Evolutionary conservation across 2,888 invertebrate species (phyloP).

Genomic region (Oxystoma pomonae): DNA sequence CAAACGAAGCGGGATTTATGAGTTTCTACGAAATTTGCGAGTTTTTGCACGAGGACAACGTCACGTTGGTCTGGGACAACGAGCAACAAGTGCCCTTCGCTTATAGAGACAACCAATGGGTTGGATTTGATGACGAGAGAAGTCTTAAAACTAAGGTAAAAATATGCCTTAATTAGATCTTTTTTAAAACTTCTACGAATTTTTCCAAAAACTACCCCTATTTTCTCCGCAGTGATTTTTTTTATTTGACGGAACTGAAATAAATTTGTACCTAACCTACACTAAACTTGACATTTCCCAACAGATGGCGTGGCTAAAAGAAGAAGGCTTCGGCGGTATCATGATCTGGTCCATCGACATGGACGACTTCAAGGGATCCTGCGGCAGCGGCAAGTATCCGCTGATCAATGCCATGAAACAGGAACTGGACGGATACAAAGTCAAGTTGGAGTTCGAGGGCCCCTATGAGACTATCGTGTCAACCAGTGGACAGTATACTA

Average conservation of each 20-base stretch:
- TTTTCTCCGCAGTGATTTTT: no score
- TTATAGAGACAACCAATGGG: conserved; percentile 87
- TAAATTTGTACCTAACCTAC: no score
- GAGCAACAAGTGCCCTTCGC: conserved; percentile 96
- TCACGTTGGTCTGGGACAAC: conserved; percentile 92
- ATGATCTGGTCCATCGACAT: conserved; percentile 97
- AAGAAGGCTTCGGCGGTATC: conserved; percentile 91
- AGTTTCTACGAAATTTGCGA: conserved; percentile 95
- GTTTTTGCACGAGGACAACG: conserved; percentile 84
- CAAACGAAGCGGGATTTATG: conserved; percentile 90
- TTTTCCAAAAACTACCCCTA: background rate
- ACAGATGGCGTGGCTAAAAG: conserved; percentile 92
- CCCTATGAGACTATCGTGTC: conserved; percentile 73
- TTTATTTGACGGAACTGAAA: no score
- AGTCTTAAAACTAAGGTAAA: conserved; percentile 85
- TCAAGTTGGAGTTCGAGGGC: conserved; percentile 78
- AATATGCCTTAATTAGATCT: no score
- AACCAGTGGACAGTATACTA: conserved; percentile 71
- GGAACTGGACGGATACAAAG: conserved; percentile 78
- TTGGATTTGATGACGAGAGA: conserved; percentile 91
- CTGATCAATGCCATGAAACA: conserved; percentile 82
- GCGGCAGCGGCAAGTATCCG: conserved; percentile 88
- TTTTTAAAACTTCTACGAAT: no score
- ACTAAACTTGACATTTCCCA: no score
- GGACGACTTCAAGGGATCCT: conserved; percentile 91